Evolutionary conservation across 2,888 invertebrate species (phyloP), one percentile per base, ranked within the genome.

Genomic region (Urechis unicinctus): DNA sequence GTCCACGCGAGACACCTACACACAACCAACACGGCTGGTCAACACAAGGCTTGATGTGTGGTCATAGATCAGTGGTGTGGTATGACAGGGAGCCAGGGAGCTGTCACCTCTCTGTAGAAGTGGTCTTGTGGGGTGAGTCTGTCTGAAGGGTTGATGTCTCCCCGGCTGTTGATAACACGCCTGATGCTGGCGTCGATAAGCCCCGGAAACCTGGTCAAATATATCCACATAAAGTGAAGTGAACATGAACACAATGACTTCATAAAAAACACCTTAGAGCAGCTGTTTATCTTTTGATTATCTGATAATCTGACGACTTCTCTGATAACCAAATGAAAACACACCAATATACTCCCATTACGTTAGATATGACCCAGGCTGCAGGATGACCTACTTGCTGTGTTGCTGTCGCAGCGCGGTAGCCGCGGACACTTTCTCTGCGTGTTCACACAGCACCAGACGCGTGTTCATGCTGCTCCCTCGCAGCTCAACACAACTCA

Each of bases 381-480:
- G 9, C 9, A 36, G 36, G 36, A 9, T n/a, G 52, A 69, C 77
- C 82, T 74, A 82, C 81, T 82, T 81, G 49, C 78, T 55, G 55
- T 85, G 88, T 54, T 86, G 79, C 51, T 82, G 82, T 62, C 87
- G 83, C 63, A 93, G 80, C 0, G 87, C 82, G 22, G 85, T 80
- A 0, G 89, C 88, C 1, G 87, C 87, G 17, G 86, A 83, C 57
- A 91, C 82, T 77, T 88, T 89, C 78, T 92, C 93, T 4, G 86
- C 85, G 68, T 89, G 85, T 74, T 86, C 88, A 59, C 86, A 83
- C 57, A 91, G 80, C 61, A 85, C 80, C 63, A 71, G 78, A 1
- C 82, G 77, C 0, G 86, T 86, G 3, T 83, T 79, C 74, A 83
- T 81, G 2, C 80, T 70, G 3, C 78, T 60, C 22, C 68, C 72